Percentiles rank a stretch among this genome's conserved stretches.
Evolutionary conservation across 2,888 invertebrate species (phyloP).

Genomic region (Mimumesa dahlbomi): DNA sequence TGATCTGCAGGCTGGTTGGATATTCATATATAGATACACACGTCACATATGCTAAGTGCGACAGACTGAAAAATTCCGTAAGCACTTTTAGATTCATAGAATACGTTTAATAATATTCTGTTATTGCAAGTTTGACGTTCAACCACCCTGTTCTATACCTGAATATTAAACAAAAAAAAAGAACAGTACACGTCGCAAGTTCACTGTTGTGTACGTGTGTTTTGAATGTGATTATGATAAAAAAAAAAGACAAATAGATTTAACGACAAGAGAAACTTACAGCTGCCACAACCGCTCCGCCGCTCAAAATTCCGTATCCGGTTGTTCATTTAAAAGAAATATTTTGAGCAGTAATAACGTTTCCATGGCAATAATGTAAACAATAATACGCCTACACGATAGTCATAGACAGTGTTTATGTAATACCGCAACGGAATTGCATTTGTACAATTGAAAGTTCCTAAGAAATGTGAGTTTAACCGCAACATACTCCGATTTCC

Average conservation of each 20-base stretch:
- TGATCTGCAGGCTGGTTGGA: constrained; percentile 46
- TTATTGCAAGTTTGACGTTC: constrained; percentile 41
- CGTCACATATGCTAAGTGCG: constrained; percentile 46
- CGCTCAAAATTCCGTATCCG: constrained; percentile 52
- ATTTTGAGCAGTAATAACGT: constrained; percentile 65
- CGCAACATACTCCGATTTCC: constrained; percentile 27
- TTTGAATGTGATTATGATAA: constrained; percentile 32
- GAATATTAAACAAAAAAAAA: constrained; percentile 27
- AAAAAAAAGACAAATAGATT: constrained; percentile 45
- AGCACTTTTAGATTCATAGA: constrained; percentile 48
- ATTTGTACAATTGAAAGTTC: constrained; percentile 65
- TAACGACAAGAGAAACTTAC: constrained; percentile 32
- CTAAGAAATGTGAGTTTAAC: constrained; percentile 44
- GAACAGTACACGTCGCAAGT: constrained; percentile 18
- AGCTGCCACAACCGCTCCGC: constrained; percentile 60
- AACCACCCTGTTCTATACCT: constrained; percentile 48
- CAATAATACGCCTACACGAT: constrained; percentile 50
- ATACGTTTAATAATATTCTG: constrained; percentile 16
- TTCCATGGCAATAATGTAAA: constrained; percentile 64
- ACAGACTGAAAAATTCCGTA: constrained; percentile 49
- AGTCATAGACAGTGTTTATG: constrained; percentile 42
- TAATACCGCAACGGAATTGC: constrained; percentile 60
- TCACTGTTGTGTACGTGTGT: constrained; percentile 36
- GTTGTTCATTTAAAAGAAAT: constrained; percentile 51
- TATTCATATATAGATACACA: constrained; percentile 32